Evolutionary conservation across 2,113 vertebrate genomes (phyloP), one percentile per base, ranked within the genome.

Genomic region (Aix galericulata): DNA sequence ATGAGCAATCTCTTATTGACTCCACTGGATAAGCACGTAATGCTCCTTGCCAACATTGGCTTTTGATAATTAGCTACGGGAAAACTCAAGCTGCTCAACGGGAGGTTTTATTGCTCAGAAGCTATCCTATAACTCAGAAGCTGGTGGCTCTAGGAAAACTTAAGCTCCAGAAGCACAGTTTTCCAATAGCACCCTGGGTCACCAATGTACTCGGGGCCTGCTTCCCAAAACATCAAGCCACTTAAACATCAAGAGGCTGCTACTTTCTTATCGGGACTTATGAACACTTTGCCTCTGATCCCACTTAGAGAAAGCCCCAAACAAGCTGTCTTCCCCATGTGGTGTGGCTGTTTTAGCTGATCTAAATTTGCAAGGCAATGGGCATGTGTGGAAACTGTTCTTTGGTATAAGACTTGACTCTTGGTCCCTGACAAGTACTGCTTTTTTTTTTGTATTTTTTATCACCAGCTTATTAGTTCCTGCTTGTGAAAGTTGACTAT

Each of bases 31-130:
- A 23, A 82, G 55, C 25, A 5, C 38, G 63, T 48, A 11, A 8
- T n/a, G 17, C 26, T 80, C 72, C 81, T 59, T 95, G 91, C 84
- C 88, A 87, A 2, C 23, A 4, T 1, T 75, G 73, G 17, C 55
- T 92, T 91, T 77, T 79, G 78, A 15, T 95, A 63, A 95, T 89
- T 81, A 91, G 58, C 63, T 20, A 32, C 56, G 66, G 85, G 53
- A 50, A 82, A 69, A 74, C 80, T 80, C 84, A n/a, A 1, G 69
- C 88, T 79, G 76, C 76, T 90, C 66, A 25, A 7, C 50, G 76
- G 9, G 55, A 93, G 31, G 29, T 71, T 91, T 77, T 82, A 46
- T 44, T 59, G 53, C 82, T 82, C 46, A 17, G 73, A 75, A 31
- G 13, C 38, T n/a, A 7, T 83, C 16, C 18, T 29, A 9, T 15